phyloP scores from a whole-genome alignment of 2,797 vertebrate species.

The Microtus californicus region DNA sequence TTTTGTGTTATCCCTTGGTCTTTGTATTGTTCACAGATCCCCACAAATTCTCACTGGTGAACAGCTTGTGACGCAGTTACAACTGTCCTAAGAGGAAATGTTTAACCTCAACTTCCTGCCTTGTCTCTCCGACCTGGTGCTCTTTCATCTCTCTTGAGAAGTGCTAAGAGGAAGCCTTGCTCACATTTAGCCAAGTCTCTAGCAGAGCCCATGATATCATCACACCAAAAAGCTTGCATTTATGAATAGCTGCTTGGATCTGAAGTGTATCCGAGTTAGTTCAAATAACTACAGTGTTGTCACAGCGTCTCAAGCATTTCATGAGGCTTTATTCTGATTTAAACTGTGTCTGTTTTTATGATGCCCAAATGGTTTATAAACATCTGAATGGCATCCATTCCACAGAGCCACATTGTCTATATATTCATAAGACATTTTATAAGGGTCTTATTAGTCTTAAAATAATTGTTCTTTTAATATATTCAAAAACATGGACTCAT shows the following conservation, averaged over 20 bases:
- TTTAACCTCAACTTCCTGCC: neutral
- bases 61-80: neutral
- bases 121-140: neutral
- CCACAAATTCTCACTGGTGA: neutral
- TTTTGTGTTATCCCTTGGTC: neutral
- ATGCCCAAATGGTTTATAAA: constrained; percentile 67
- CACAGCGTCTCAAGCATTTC: neutral
- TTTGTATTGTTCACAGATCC: neutral
- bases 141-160: neutral
- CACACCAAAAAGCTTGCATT: neutral
- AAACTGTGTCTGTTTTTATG: neutral
- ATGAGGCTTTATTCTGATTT: neutral
- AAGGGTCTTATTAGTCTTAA: constrained; percentile 84
- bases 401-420: constrained; percentile 73
- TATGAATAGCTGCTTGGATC: neutral
- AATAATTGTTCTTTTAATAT: constrained; percentile 89
- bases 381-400: constrained; percentile 72
- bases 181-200: neutral
- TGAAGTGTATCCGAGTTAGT: neutral
- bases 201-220: neutral
- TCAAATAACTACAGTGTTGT: neutral
- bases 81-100: neutral
- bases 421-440: constrained; percentile 84
- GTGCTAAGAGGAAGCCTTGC: neutral
- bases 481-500: constrained; percentile 86